Base-by-base conservation (phyloP, 1,140 invertebrate genomes). In the Sminthurides bifidus region DNA sequence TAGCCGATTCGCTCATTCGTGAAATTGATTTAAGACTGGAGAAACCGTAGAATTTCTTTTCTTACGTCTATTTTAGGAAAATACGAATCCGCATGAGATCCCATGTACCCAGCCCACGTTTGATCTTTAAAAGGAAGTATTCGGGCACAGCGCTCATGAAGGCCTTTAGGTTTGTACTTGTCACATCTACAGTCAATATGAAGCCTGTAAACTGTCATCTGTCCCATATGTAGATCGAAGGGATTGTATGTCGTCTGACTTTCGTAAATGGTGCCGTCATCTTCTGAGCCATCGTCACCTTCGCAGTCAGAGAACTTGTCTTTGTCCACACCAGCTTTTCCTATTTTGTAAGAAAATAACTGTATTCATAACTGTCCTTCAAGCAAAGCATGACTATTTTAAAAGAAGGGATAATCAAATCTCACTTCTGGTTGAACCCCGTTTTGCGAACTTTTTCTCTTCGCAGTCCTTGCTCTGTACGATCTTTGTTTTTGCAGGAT, bases 191-290 rank as follows among this genome's bases (percentile, higher is more conserved):
- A 66, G 5, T 49, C 29, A 45, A 66, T 56, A 24, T 52, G 59
- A 52, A 74, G 38, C 65, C 75, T 69, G 66, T 76, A 76, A 0
- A 76, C 67, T 12, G 75, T 76, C 70, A 76, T 73, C 59, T 75
- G 72, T 6, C 75, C 75, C 74, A 77, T 75, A 30, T 72, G 70
- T 1, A 75, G 55, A 50, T 72, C 69, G 52, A 73, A 75, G 15
- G 64, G 64, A 50, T 66, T 58, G 43, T 64, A 65, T 12, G 58
- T 35, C 3, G 51, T 30, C 46, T 65, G 64, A 51, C 53, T 57
- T 41, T 65, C 64, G 50, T 53, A 65, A 33, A 52, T 44, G 17
- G 24, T 43, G 2, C 19, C 45, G 14, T 40, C 43, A 50, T 50
- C 51, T 12, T 43, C 24, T 40, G 52, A 23, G 6, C 14, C 24